Evolutionary conservation across 2,888 invertebrate species (phyloP).

Genomic region (Orthosia gothica): DNA sequence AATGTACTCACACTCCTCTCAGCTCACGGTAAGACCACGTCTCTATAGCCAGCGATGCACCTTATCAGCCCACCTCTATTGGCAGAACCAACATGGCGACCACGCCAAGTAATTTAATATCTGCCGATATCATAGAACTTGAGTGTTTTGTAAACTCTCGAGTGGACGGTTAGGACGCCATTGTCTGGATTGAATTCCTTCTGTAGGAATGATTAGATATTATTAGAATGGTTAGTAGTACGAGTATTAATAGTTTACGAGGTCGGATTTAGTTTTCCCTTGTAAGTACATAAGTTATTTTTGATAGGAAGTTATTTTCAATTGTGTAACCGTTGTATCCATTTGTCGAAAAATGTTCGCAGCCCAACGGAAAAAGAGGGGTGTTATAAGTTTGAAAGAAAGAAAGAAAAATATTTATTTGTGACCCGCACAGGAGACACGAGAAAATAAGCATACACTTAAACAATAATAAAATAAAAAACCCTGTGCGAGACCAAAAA

Average conservation of each 20-base stretch:
- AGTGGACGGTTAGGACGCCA: conserved; percentile 27
- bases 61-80: conserved; percentile 76
- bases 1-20: conserved; percentile 10
- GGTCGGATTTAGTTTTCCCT: not conserved
- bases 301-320: not conserved
- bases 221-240: not conserved
- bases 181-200: conserved; percentile 51
- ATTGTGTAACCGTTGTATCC: too few species aligned
- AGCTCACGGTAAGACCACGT: conserved; percentile 49
- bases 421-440: too few species aligned
- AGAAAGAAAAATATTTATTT: too few species aligned
- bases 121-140: conserved; percentile 60
- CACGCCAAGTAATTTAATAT: conserved; percentile 70
- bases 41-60: conserved; percentile 65
- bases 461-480: too few species aligned
- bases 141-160: conserved; percentile 67
- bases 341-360: too few species aligned
- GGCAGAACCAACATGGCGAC: conserved; percentile 65
- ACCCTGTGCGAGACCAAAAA: too few species aligned
- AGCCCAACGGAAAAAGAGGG: too few species aligned
- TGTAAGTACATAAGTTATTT: not conserved
- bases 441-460: too few species aligned
- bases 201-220: conserved; percentile 29
- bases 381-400: too few species aligned
- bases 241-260: conserved; percentile 17